These are phyloP conservation scores for Callorhinus ursinus DNA, from an alignment of 2,113 vertebrate species.

Conservation along the genomic window DNA sequence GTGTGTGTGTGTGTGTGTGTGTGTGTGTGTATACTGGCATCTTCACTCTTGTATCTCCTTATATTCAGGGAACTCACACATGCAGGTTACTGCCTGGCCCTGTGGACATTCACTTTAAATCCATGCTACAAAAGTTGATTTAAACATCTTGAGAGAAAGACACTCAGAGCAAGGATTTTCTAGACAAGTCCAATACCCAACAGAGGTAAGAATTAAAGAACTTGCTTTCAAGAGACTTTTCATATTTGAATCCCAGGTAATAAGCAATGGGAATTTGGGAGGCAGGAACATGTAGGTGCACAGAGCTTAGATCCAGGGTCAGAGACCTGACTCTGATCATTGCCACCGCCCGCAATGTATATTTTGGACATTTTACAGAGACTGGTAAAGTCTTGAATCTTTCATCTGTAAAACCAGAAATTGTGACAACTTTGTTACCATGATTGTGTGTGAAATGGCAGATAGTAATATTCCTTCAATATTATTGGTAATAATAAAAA, in stretches of 20 bases:
- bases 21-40: background rate
- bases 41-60: background rate
- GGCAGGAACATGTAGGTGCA: no score
- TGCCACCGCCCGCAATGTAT: accelerated
- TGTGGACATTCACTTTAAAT: background rate
- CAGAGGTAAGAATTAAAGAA: background rate
- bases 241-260: background rate
- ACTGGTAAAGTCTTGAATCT: background rate
- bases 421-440: background rate
- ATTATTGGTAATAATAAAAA: background rate
- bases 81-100: no score
- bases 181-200: background rate
- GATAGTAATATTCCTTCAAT: background rate
- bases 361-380: no score
- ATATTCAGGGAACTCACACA: background rate
- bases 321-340: background rate
- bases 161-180: background rate
- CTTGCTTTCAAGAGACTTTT: background rate
- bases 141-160: background rate
- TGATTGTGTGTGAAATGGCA: background rate
- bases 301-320: background rate
- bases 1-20: background rate
- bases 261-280: background rate
- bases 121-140: background rate
- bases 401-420: background rate